These are phyloP conservation scores for Cryptosula pallasiana DNA, from an alignment of 2,888 invertebrate species.

Conservation along the genomic window DNA sequence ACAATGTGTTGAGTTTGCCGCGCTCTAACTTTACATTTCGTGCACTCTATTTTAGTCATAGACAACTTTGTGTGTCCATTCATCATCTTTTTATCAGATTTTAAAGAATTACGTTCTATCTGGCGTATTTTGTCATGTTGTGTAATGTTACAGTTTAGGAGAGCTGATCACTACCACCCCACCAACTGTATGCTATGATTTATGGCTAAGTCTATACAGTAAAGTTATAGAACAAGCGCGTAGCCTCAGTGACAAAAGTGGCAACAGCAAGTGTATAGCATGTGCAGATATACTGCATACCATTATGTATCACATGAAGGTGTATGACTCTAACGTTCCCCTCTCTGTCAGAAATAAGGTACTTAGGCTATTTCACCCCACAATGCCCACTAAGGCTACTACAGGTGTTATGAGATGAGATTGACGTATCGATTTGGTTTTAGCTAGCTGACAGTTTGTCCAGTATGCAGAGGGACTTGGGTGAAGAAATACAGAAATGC, in stretches of 20 bases:
- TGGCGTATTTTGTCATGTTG: too few species aligned
- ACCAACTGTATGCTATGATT: neutral
- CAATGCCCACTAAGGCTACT: too few species aligned
- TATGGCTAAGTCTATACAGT: neutral
- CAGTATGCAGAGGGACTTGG: neutral
- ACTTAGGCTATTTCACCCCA: neutral
- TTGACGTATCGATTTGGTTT: too few species aligned
- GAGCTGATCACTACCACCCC: neutral
- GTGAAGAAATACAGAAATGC: neutral
- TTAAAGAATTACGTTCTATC: too few species aligned
- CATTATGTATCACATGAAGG: slow-evolving; percentile 12
- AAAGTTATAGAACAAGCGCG: neutral
- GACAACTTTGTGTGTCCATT: too few species aligned
- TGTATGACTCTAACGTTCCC: slow-evolving; percentile 3
- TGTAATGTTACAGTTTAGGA: neutral
- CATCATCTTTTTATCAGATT: too few species aligned
- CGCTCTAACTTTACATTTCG: too few species aligned
- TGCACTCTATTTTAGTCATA: too few species aligned
- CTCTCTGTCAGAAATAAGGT: neutral
- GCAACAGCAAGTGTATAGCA: neutral
- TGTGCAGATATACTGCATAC: neutral
- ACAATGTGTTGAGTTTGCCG: too few species aligned
- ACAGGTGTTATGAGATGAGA: too few species aligned
- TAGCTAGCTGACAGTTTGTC: neutral
- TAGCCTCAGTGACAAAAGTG: neutral